Evolutionary conservation across 2,797 vertebrate genomes (phyloP).

Genomic region (Poeciliopsis turneri): DNA sequence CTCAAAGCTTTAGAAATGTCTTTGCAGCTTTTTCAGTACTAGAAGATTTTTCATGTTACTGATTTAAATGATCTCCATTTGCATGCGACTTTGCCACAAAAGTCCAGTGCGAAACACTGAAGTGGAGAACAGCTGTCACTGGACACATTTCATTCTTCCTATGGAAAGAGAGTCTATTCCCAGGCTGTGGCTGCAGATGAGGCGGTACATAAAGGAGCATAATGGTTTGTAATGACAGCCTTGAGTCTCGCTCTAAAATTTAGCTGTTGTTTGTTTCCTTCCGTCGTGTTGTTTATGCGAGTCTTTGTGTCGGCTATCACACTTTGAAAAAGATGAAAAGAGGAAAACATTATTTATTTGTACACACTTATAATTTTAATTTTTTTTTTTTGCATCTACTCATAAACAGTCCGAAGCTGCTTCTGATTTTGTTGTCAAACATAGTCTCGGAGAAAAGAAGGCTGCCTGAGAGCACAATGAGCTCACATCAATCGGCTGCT

Average conservation of each 20-base stretch:
- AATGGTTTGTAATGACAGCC: slow-evolving; percentile 47
- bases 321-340: slow-evolving; percentile 36
- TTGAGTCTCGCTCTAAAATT: slow-evolving; percentile 45
- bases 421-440: slow-evolving; percentile 70
- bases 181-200: slow-evolving; percentile 15
- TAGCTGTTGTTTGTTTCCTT: slow-evolving; percentile 55
- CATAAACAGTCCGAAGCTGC: slow-evolving; percentile 50
- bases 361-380: slow-evolving; percentile 30
- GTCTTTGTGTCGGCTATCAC: slow-evolving; percentile 21
- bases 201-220: slow-evolving; percentile 36
- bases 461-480: slow-evolving; percentile 46
- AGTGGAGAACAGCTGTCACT: slow-evolving; percentile 1
- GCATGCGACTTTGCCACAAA: background rate
- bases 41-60: background rate
- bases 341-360: slow-evolving; percentile 42
- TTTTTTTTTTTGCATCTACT: slow-evolving; percentile 19
- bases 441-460: slow-evolving; percentile 26
- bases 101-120: background rate
- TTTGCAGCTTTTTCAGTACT: background rate
- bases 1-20: background rate
- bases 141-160: slow-evolving; percentile 8
- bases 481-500: slow-evolving; percentile 46
- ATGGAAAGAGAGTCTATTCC: slow-evolving; percentile 9
- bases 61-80: no score
- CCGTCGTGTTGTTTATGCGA: slow-evolving; percentile 19